Base-by-base conservation (phyloP, 2,113 vertebrate genomes). In the Marmota monax region DNA sequence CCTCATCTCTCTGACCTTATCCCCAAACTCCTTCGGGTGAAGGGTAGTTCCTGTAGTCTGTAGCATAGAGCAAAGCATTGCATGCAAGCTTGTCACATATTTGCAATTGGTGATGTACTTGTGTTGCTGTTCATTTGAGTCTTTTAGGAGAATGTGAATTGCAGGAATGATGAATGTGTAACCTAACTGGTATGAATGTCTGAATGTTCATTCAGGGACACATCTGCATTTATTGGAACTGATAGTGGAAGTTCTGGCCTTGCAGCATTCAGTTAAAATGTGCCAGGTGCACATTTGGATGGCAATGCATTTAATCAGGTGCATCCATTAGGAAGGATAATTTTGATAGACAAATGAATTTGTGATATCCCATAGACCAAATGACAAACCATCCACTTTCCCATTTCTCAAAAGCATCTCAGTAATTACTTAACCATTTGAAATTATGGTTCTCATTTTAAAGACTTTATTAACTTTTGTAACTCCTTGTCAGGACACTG, bases 291-390 rank as follows among this genome's bases (percentile, higher is more conserved):
- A 4, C 7, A 0, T 90, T 70, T 76, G 82, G 32, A n/a, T 53
- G 69, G 67, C 3, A 51, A 16, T 74, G 11, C 67, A 58, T 88
- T 87, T 84, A 78, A 63, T 67, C 32, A 90, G 53, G 51, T 73
- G 77, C 42, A n/a, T 79, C 70, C 22, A 23, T 88, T 51, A 95
- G 42, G 42, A 58, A 27, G 83, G 73, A 65, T 83, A 32, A 45
- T 95, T 95, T 88, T 96, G 87, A 96, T 63, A 83, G 88, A 45
- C 34, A 92, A 51, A 73, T 27, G 67, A 84, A 34, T 93, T 95
- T 86, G 70, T 93, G 56, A 86, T 93, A 74, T 12, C 2, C 45
- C 18, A 53, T 63, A 93, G 84, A 83, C 56, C 69, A 97, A 84
- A 86, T 92, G 76, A 86, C 29, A 80, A 74, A 96, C 37, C 72